Conservation (phyloP, 2,113 vertebrate species). For the Cololabis saira region DNA sequence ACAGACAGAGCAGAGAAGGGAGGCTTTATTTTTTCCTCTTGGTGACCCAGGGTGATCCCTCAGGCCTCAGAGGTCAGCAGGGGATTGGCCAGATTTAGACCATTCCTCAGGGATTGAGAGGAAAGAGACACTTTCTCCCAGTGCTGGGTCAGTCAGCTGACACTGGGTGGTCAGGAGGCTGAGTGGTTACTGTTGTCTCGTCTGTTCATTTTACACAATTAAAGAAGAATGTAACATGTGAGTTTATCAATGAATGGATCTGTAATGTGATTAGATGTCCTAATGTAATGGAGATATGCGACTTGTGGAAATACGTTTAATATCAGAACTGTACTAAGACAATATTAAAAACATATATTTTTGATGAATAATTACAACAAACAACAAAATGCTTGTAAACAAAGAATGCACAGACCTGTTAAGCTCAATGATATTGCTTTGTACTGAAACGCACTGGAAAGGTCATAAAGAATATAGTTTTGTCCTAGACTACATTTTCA, state of each 20-base stretch:
- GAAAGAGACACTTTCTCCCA: slow-evolving; percentile 59
- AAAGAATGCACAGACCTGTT: too few species aligned
- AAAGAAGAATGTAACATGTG: slow-evolving; percentile 2
- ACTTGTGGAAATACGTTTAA: neutral
- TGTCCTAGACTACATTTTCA: neutral
- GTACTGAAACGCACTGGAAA: too few species aligned
- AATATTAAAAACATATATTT: neutral
- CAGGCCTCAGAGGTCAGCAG: slow-evolving; percentile 50
- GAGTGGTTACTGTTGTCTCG: slow-evolving; percentile 46
- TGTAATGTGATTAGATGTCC: slow-evolving; percentile 1
- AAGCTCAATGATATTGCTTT: too few species aligned
- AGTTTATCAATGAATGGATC: neutral
- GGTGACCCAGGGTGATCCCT: slow-evolving; percentile 57
- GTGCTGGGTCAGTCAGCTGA: slow-evolving; percentile 63
- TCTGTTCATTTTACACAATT: slow-evolving; percentile 38
- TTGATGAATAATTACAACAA: neutral
- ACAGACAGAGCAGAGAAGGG: slow-evolving; percentile 8
- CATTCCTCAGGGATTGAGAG: slow-evolving; percentile 63
- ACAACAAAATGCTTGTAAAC: neutral
- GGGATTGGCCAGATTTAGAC: slow-evolving; percentile 67
- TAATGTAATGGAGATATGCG: neutral
- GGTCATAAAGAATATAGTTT: neutral
- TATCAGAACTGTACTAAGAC: neutral
- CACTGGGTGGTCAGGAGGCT: slow-evolving; percentile 47
- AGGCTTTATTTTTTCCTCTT: slow-evolving; percentile 56